phyloP scores from a whole-genome alignment of 1,140 invertebrate genomes.

The Pseudachorutes palmiensis region DNA sequence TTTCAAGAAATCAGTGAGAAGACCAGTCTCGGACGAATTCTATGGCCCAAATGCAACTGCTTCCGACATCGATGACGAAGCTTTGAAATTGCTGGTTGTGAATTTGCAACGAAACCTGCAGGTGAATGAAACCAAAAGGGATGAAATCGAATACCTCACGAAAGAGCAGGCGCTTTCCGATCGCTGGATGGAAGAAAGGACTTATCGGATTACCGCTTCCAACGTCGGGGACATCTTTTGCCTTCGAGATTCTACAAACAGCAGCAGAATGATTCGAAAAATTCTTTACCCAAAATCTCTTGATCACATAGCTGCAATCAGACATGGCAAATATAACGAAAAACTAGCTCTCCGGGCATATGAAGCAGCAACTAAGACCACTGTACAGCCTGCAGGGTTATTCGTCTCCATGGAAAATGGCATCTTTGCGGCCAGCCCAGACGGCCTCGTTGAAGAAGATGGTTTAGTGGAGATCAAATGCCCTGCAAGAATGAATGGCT shows the following conservation, averaged over 20 bases:
- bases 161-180: neutral
- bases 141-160: neutral
- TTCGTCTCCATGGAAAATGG: constrained; percentile 41
- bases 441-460: constrained; percentile 43
- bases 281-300: neutral
- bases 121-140: neutral
- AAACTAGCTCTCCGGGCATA: neutral
- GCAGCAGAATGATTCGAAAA: neutral
- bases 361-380: constrained; percentile 17
- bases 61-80: neutral
- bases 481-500: constrained; percentile 35
- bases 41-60: constrained; percentile 5
- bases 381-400: constrained; percentile 41
- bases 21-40: neutral
- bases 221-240: neutral
- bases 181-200: neutral
- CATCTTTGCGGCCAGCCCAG: constrained; percentile 42
- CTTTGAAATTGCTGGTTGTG: neutral
- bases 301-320: neutral
- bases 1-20: neutral
- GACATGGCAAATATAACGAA: constrained; percentile 5
- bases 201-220: constrained; percentile 9
- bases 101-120: neutral
- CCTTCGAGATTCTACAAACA: constrained; percentile 1
- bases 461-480: constrained; percentile 43